Evolutionary conservation across 2,797 vertebrate genomes (phyloP).

Genomic region (Botia kubotai): DNA sequence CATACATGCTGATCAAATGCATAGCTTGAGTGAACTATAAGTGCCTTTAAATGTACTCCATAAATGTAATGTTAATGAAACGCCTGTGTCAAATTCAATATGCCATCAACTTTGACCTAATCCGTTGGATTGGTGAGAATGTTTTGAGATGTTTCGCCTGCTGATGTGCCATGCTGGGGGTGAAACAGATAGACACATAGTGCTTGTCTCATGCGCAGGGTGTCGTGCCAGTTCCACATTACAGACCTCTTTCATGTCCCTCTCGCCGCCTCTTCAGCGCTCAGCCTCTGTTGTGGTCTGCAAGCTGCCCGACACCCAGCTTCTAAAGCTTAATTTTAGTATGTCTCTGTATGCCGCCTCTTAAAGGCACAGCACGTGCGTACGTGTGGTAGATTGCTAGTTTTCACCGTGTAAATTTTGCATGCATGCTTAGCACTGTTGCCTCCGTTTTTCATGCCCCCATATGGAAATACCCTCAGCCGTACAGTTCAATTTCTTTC

Average conservation of each 20-base stretch:
- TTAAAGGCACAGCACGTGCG: conserved; percentile 17
- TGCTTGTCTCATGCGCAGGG: conserved; percentile 63
- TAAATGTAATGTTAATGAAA: too few relatives aligned
- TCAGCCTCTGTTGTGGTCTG: conserved; percentile 81
- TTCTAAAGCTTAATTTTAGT: conserved; percentile 58
- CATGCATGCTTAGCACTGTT: conserved; percentile 60
- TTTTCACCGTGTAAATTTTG: conserved; percentile 58
- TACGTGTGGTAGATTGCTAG: conserved; percentile 39
- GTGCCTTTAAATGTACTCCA: too few relatives aligned
- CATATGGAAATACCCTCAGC: conserved; percentile 48
- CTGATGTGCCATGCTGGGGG: background rate
- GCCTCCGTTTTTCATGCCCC: conserved; percentile 52
- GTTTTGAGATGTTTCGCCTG: background rate
- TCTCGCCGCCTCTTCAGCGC: conserved; percentile 79
- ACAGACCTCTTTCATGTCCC: conserved; percentile 81
- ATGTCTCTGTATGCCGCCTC: conserved; percentile 47
- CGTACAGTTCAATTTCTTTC: conserved; percentile 41
- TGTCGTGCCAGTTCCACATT: conserved; percentile 81
- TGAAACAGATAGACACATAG: conserved; percentile 38
- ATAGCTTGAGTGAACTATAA: too few relatives aligned
- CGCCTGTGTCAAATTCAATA: background rate
- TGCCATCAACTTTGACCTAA: background rate
- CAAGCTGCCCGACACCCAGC: conserved; percentile 57
- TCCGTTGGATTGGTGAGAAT: background rate
- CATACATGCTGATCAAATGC: too few relatives aligned